Evolutionary conservation across 2,113 vertebrate species (phyloP), one percentile per base, ranked within the genome.

Genomic region (Thymallus thymallus): DNA sequence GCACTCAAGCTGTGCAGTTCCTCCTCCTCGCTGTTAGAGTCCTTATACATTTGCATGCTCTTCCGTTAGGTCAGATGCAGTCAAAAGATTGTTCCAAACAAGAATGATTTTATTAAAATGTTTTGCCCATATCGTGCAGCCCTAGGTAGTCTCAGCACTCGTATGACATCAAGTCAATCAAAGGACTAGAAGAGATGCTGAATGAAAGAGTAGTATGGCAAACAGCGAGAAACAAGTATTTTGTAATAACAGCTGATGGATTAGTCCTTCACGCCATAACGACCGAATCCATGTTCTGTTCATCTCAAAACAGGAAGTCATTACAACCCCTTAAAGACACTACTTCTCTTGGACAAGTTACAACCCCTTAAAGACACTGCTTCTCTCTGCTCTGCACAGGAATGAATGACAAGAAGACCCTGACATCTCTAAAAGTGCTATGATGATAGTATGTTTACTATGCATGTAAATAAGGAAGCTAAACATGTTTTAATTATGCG

Each of bases 251-350:
- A 60, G 56, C 6, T 60, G 56, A 60, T 60, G 56, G 4, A 6
- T n/a, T 18, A 60, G 2, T 2, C 45, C 22, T 45, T 14, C 63
- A 48, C 16, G 20, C 23, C 26, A 4, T 85, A 85, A 82, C 64
- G 48, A 26, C 1, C 77, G 10, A 18, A 45, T 45, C 72, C 77
- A 68, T 83, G 74, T 84, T 86, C 5, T 74, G 55, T 77, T 88
- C 80, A 79, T 80, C 80, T 85, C 35, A 20, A 23, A 79, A 82
- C 86, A 87, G 84, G 83, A 90, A 89, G 80, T 86, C 82, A 85
- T 89, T 84, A 70, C 66, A 64, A 80, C 55, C 16, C 83, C 85
- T 85, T 89, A 91, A 92, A 86, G 83, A 84, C 79, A 84, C 82
- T 81, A 73, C 83, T 90, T 91, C 35, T 35, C 35, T 35, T 1